Conservation (phyloP, 2,888 invertebrate species). For the Mechanitis messenoides region DNA sequence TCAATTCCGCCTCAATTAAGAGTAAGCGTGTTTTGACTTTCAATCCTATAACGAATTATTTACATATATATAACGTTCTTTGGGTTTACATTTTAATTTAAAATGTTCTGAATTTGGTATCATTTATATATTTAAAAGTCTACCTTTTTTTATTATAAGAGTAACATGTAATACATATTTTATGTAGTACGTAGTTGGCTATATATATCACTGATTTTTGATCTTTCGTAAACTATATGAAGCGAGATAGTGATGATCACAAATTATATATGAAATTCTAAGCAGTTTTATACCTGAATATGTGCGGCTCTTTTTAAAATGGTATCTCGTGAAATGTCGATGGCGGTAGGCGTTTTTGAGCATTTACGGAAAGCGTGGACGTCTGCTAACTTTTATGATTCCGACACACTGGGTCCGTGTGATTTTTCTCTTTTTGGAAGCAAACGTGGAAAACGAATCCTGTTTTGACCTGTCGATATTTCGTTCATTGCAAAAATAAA, state of each 20-base stretch:
- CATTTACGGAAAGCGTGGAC: constrained; percentile 44
- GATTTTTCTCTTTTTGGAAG: constrained; percentile 45
- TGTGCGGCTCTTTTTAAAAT: neutral
- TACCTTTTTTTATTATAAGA: no score
- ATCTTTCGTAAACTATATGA: no score
- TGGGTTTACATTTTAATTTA: no score
- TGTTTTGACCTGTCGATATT: constrained; percentile 55
- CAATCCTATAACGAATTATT: constrained; percentile 17
- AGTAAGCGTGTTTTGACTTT: constrained; percentile 24
- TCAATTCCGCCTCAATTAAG: constrained; percentile 25
- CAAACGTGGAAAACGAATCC: constrained; percentile 52
- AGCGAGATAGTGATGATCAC: no score
- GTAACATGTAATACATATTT: no score
- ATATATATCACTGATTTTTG: no score
- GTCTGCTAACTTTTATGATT: constrained; percentile 63
- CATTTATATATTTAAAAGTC: no score
- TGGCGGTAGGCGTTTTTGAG: constrained; percentile 39
- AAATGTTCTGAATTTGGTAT: no score
- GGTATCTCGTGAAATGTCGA: constrained; percentile 4
- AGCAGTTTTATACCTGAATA: neutral
- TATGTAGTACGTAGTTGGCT: no score
- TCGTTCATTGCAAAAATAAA: constrained; percentile 43
- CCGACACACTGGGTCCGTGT: constrained; percentile 37
- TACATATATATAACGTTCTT: no score
- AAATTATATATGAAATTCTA: neutral